Conservation (phyloP, 2,113 vertebrate species). For the Choloepus hoffmanni region DNA sequence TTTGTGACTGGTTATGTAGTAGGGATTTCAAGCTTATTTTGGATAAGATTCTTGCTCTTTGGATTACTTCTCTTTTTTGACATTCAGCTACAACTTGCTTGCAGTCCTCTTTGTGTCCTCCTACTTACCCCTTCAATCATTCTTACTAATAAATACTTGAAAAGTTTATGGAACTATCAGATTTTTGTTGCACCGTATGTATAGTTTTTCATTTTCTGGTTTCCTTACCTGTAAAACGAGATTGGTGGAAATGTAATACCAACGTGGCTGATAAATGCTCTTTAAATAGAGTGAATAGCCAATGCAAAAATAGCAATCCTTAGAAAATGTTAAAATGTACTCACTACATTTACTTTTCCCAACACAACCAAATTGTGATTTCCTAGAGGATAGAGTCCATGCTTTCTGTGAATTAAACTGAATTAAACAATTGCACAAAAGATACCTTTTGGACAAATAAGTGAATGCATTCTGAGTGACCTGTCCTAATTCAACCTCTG, state of each 20-base stretch:
- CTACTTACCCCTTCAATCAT: slow-evolving; percentile 62
- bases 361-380: slow-evolving; percentile 15
- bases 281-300: slow-evolving; percentile 59
- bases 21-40: slow-evolving; percentile 66
- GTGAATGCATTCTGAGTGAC: background rate
- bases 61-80: slow-evolving; percentile 63
- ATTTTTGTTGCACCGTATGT: slow-evolving; percentile 67
- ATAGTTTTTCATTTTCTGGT: slow-evolving; percentile 76
- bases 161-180: slow-evolving; percentile 56
- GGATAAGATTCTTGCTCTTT: slow-evolving; percentile 59
- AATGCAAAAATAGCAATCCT: slow-evolving; percentile 53
- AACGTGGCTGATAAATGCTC: slow-evolving; percentile 48
- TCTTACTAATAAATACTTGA: slow-evolving; percentile 65
- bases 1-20: slow-evolving; percentile 62
- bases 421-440: slow-evolving; percentile 23
- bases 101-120: background rate
- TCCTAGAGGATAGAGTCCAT: background rate
- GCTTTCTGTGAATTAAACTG: background rate
- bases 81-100: slow-evolving; percentile 38
- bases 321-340: slow-evolving; percentile 63
- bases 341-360: slow-evolving; percentile 33
- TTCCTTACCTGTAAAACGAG: slow-evolving; percentile 66
- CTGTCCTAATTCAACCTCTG: background rate
- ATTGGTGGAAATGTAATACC: slow-evolving; percentile 60
- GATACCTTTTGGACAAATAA: slow-evolving; percentile 12